Base-by-base conservation (phyloP, 2,888 invertebrate genomes). In the Nomada ferruginata region DNA sequence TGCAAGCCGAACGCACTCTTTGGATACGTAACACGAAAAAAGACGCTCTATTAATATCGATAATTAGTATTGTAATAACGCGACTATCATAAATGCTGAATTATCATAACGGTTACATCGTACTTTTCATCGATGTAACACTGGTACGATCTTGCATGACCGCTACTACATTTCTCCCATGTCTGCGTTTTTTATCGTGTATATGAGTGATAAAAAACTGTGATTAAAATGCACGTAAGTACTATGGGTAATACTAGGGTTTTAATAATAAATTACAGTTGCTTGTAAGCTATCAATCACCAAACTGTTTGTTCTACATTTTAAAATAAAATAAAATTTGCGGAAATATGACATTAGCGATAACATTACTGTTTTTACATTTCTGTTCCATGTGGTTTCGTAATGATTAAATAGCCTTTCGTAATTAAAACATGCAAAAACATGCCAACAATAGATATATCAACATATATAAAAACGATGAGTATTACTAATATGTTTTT, bases 21-120 rank as follows among this genome's bases (percentile, higher is more conserved):
- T 29, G 36, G 47, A 78, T 47, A 10, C 50, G n/a, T 63, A 52
- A 52, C 4, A 29, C 52, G 20, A 42, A 68, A 59, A 52, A 59
- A n/a, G 53, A 59, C 64, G 44, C 47, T 29, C 29, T 44, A 61
- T 55, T 61, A 76, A 80, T 77, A 57, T 61, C 10, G 44, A 69
- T 59, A 80, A 77, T 74, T 52, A 20, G 55, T 42, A 44, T 47
- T 72, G 20, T 18, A 71, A 77, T 72, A 68, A 15, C 44, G 59
- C 44, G 44, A 75, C 63, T 52, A 63, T 63, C 75, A 23, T 23
- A 23, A 23, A 23, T 23, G 23, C 23, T 15, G 9, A 10, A 44
- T 42, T 52, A 79, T 63, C 69, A 29, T 55, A 13, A 59, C 59
- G 13, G 15, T 68, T 75, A 20, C 61, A 26, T 52, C 36, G 5